Conservation (phyloP, 2,797 vertebrate genomes). For the Scyliorhinus canicula region DNA sequence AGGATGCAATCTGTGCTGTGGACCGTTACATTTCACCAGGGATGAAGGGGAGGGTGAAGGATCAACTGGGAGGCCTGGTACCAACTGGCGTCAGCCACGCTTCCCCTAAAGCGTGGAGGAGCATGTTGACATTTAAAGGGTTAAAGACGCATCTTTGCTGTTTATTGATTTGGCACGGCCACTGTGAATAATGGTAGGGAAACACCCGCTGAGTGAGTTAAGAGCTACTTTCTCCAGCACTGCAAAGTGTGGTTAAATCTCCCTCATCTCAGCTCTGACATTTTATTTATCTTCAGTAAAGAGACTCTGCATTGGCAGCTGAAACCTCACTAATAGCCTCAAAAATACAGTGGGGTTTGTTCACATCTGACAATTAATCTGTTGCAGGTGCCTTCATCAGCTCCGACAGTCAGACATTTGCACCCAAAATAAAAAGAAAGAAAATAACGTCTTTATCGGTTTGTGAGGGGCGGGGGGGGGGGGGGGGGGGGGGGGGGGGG, state of each 20-base stretch:
- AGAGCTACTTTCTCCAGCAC: neutral
- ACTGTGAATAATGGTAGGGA: neutral
- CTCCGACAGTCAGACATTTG: neutral
- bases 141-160: neutral
- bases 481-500: too few species aligned
- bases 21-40: neutral
- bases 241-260: constrained; percentile 29
- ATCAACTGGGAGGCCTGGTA: neutral
- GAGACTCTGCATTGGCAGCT: constrained; percentile 13
- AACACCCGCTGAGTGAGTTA: constrained; percentile 12
- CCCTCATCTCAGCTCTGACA: constrained; percentile 15
- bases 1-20: neutral
- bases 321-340: constrained; percentile 21
- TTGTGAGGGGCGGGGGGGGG: too few species aligned
- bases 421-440: neutral
- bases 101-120: neutral
- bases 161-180: neutral
- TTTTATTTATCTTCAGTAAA: constrained; percentile 37
- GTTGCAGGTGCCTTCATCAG: constrained; percentile 31
- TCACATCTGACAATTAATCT: constrained; percentile 34
- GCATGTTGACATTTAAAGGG: neutral
- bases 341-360: neutral
- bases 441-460: neutral
- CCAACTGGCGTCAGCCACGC: neutral
- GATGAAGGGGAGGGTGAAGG: neutral